Conservation (phyloP, 2,888 invertebrate genomes). For the Lasiommata megera region DNA sequence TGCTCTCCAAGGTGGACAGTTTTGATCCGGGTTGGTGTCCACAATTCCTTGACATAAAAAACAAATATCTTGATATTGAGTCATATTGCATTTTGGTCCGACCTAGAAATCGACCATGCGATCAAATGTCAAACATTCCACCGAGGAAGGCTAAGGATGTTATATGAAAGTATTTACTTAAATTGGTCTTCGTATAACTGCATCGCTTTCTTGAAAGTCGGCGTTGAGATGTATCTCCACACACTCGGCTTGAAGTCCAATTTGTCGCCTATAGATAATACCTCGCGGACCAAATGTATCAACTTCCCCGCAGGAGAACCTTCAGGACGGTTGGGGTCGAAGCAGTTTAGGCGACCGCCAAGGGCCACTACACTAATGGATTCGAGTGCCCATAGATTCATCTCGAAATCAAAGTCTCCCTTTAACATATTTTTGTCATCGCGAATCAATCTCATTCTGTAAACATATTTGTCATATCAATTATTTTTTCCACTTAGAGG, state of each 20-base stretch:
- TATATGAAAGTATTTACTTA: slow-evolving; percentile 39
- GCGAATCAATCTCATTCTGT: slow-evolving; percentile 74
- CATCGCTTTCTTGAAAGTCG: slow-evolving; percentile 54
- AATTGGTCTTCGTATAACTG: slow-evolving; percentile 54
- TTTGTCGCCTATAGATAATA: slow-evolving; percentile 43
- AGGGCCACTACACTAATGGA: slow-evolving; percentile 63
- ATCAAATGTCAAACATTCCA: no score
- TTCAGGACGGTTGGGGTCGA: slow-evolving; percentile 48
- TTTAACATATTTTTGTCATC: slow-evolving; percentile 78
- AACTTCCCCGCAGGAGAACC: slow-evolving; percentile 51
- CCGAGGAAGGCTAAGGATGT: no score
- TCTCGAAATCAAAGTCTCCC: slow-evolving; percentile 74
- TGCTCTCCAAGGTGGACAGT: no score
- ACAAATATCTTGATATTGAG: no score
- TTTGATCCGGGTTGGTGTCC: no score
- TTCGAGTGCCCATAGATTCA: slow-evolving; percentile 84
- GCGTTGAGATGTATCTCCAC: slow-evolving; percentile 53
- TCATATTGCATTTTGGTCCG: no score
- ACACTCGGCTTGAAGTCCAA: slow-evolving; percentile 57
- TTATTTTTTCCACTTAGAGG: no score
- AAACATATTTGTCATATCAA: slow-evolving; percentile 31
- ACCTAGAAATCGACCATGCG: no score
- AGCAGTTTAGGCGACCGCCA: slow-evolving; percentile 56
- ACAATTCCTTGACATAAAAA: no score
- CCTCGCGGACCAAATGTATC: slow-evolving; percentile 52